phyloP scores from a whole-genome alignment of 2,888 invertebrate species.

The Amblyjoppa fuscipennis region DNA sequence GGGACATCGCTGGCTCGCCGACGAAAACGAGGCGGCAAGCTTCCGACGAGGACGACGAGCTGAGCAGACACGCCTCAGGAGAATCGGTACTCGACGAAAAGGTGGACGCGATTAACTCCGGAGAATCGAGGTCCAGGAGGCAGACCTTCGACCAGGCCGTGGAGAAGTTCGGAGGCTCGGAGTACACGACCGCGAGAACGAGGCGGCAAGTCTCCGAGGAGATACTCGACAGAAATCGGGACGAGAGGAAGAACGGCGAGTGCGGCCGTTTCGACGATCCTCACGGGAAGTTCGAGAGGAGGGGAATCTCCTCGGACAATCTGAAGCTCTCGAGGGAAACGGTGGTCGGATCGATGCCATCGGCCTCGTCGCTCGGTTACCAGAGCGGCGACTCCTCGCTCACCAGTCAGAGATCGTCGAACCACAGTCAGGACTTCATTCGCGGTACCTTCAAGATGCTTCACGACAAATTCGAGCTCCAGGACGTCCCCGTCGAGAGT shows the following conservation, averaged over 20 bases:
- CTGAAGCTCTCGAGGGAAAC: constrained; percentile 72
- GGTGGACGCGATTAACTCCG: constrained; percentile 1
- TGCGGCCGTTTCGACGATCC: constrained; percentile 57
- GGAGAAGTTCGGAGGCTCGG: constrained; percentile 62
- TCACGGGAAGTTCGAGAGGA: constrained; percentile 75
- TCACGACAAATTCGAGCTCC: constrained; percentile 79
- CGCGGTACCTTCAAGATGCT: constrained; percentile 79
- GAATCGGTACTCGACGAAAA: constrained; percentile 22
- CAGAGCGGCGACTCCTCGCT: constrained; percentile 70
- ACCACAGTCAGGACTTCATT: constrained; percentile 65
- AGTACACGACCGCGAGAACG: constrained; percentile 39
- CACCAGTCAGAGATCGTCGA: constrained; percentile 63
- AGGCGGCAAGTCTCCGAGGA: constrained; percentile 80
- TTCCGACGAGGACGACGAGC: constrained; percentile 51
- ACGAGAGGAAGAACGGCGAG: constrained; percentile 68
- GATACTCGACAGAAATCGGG: constrained; percentile 74
- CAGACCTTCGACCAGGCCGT: constrained; percentile 61
- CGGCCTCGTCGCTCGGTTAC: constrained; percentile 69
- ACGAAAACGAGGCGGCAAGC: constrained; percentile 70
- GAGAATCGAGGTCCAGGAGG: constrained; percentile 53
- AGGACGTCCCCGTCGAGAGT: constrained; percentile 79
- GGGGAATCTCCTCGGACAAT: constrained; percentile 81
- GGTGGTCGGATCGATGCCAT: constrained; percentile 65
- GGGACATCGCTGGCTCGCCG: constrained; percentile 69
- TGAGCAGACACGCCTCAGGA: constrained; percentile 12